A percentile compares a stretch with the other conserved stretches of the same genome.
phyloP scores from a whole-genome alignment of 2,113 vertebrate genomes.

The Lucifuga dentata region DNA sequence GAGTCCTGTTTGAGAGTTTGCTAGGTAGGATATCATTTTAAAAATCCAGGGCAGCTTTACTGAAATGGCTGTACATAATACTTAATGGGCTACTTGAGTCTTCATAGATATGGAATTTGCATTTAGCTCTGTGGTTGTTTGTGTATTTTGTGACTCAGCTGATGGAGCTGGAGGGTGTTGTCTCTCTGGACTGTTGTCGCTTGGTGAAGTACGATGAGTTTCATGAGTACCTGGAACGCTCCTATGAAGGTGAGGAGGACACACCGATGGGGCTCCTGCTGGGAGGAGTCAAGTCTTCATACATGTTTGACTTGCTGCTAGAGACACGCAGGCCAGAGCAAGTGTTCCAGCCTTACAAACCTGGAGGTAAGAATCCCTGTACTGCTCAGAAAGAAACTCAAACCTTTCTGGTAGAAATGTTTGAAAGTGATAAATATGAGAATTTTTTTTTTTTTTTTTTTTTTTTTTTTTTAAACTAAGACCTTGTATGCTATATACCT shows the following conservation, averaged over 20 bases:
- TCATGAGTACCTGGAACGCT: conserved; percentile 97
- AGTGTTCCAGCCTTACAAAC: conserved; percentile 95
- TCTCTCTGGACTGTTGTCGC: conserved; percentile 93
- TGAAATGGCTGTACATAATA: too few relatives aligned
- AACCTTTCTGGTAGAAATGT: background rate
- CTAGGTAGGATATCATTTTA: too few relatives aligned
- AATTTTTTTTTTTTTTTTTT: background rate
- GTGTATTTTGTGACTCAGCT: conserved; percentile 80
- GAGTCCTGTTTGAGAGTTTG: too few relatives aligned
- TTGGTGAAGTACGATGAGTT: conserved; percentile 99
- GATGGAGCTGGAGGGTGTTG: conserved; percentile 91
- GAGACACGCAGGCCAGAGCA: conserved; percentile 94
- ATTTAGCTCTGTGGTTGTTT: background rate
- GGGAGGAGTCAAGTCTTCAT: conserved; percentile 97
- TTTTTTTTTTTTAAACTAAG: too few relatives aligned
- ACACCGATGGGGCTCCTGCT: conserved; percentile 95
- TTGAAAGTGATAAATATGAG: background rate
- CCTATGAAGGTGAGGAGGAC: conserved; percentile 95
- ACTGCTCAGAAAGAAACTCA: background rate
- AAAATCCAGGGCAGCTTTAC: too few relatives aligned
- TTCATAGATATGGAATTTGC: too few relatives aligned
- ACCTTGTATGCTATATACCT: too few relatives aligned
- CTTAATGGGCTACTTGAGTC: too few relatives aligned
- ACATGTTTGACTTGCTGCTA: conserved; percentile 97
- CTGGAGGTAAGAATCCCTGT: conserved; percentile 88